Conservation (phyloP, 2,888 invertebrate genomes). For the Latrodectus elegans region DNA sequence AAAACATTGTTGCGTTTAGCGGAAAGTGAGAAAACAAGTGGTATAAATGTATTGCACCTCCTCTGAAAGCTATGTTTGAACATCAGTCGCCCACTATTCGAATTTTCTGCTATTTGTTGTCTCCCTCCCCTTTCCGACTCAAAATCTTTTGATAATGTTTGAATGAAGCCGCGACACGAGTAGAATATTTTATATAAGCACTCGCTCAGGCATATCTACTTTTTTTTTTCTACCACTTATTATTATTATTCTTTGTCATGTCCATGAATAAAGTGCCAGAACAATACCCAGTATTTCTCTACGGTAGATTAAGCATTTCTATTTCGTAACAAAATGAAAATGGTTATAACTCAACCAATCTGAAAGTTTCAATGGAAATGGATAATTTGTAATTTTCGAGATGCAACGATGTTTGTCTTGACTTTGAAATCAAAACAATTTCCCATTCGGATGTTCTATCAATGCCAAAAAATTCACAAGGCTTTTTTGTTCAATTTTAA, state of each 20-base stretch:
- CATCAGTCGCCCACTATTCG: conserved; percentile 25
- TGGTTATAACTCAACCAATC: too few relatives aligned
- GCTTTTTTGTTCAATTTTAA: too few relatives aligned
- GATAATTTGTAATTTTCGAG: too few relatives aligned
- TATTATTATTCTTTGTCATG: neutral
- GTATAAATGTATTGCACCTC: conserved; percentile 36
- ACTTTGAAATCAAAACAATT: too few relatives aligned
- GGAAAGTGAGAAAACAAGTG: conserved; percentile 15
- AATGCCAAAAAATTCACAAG: too few relatives aligned
- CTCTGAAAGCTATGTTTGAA: conserved; percentile 53
- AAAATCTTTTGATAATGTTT: conserved; percentile 3
- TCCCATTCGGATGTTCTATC: too few relatives aligned
- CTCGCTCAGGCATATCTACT: neutral
- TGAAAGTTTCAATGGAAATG: too few relatives aligned
- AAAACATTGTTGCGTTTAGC: conserved; percentile 24
- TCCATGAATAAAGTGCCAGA: neutral
- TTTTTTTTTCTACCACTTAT: neutral
- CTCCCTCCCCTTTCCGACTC: neutral
- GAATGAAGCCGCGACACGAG: conserved; percentile 12
- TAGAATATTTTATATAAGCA: neutral
- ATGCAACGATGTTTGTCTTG: too few relatives aligned
- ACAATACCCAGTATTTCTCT: neutral
- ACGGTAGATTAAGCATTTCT: too few relatives aligned
- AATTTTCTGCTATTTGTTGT: conserved; percentile 1
- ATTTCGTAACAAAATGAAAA: too few relatives aligned